phyloP scores from a whole-genome alignment of 2,797 vertebrate genomes.

The Chaetophractus vellerosus region DNA sequence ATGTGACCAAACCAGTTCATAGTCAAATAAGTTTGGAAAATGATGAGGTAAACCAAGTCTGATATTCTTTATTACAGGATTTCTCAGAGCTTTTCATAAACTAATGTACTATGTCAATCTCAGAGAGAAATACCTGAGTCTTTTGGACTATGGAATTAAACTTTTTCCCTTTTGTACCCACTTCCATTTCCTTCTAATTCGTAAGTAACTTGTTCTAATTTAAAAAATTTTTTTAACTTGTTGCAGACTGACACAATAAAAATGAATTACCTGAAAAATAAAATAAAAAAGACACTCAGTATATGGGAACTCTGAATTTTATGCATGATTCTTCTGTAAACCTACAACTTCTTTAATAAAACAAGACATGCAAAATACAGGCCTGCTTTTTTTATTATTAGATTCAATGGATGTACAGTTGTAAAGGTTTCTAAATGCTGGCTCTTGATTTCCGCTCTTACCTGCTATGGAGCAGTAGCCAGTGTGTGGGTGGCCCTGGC shows the following conservation, averaged over 20 bases:
- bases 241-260: not conserved
- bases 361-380: not conserved
- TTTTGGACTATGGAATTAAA: not conserved
- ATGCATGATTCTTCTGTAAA: too few species aligned
- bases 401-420: not conserved
- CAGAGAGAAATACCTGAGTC: not conserved
- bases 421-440: not conserved
- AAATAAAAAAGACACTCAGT: not conserved
- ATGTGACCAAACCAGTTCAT: too few species aligned
- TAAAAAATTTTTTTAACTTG: not conserved
- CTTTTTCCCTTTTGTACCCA: not conserved
- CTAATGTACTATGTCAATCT: not conserved
- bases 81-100: not conserved
- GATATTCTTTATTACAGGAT: too few species aligned
- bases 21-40: too few species aligned
- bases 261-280: constrained; percentile 27
- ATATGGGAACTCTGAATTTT: too few species aligned
- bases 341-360: too few species aligned
- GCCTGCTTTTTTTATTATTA: constrained; percentile 7
- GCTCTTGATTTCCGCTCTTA: not conserved
- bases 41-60: too few species aligned
- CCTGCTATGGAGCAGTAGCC: not conserved
- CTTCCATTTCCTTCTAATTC: not conserved
- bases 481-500: not conserved
- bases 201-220: not conserved